Evolutionary conservation across 2,113 vertebrate species (phyloP), one percentile per base, ranked within the genome.

Genomic region (Sakesphorus luctuosus): DNA sequence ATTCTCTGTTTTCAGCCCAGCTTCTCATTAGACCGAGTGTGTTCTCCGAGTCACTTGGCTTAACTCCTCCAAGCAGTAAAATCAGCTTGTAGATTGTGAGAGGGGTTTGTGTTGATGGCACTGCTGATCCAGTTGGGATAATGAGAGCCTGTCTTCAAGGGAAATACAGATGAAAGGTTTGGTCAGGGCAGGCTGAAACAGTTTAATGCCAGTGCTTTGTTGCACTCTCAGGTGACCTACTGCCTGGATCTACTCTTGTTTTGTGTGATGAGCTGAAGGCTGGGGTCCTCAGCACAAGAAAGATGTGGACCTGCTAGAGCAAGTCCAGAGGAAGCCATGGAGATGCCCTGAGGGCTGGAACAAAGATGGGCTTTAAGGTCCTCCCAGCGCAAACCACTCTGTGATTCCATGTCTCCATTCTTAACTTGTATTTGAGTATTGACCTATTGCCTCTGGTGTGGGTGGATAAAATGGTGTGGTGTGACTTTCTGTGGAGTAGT

Each of bases 271-370:
- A 75, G 33, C 19, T 71, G 29, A 53, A 82, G 36, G 15, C 2
- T 29, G 71, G 53, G 11, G 16, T 40, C 28, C 16, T 68, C 46
- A 35, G 46, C 46, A 83, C 28, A 47, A 35, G 46, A 47, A 82
- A 14, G 38, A 61, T 46, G 5, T 21, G 47, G 28, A 31, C 19
- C 67, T 68, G 29, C n/a, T 46, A 7, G 14, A 35, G 29, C 12
- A 13, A 14, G 7, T 31, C 38, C 6, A 35, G 24, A 35, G 59
- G 50, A 36, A 9, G 6, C 31, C 11, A 18, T 0, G 0, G 35
- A 56, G 25, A 13, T 65, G 25, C 17, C 1, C 7, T 10, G 1
- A 33, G 25, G 13, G 26, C 50, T 58, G 76, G 29, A 21, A 21
- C 19, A 15, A 23, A 49, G 40, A 23, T 4, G 3, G 31, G 14